Base-by-base conservation (phyloP, 2,113 vertebrate species). In the Peromyscus californicus region DNA sequence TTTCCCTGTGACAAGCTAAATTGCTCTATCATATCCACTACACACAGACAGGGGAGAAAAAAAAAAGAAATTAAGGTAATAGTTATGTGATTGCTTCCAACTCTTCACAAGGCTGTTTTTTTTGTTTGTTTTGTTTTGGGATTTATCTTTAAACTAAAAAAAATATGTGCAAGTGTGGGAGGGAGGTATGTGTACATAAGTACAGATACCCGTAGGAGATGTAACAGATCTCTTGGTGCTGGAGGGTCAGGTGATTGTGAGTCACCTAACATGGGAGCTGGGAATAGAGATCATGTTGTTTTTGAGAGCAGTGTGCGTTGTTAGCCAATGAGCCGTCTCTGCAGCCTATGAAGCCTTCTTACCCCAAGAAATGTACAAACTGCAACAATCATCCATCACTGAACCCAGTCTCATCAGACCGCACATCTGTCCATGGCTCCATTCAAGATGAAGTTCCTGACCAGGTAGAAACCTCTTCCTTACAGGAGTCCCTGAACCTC, bases 71-170 rank as follows among this genome's bases (percentile, higher is more conserved):
- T 31, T 48, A 59, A 70, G 67, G 48, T 59, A 54, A 93, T 19
- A 95, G 26, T 80, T 95, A 70, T 85, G 59, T 92, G 48, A 89
- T 79, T 84, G 75, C 36, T 85, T 89, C 29, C 42, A 83, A 36
- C 3, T 22, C 26, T 87, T 92, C 89, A 45, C 2, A 70, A n/a
- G 29, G 33, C 33, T 67, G 15, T 17, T 26, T 84, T 84, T n/a
- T 72, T 42, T 76, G 54, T 76, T 29, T 74, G 75, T 11, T 31
- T 16, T 31, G n/a, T 3, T 86, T 63, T 48, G 22, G 42, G 39
- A 21, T 86, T 67, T 21, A 48, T 33, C 48, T 86, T 69, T 48
- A 48, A 33, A 33, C 11, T 42, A n/a, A 42, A 85, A 85, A 63
- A 67, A 22, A 0, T 48, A 67, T 22, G 61, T 48, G 29, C 9